Conservation (phyloP, 2,113 vertebrate species). For the Meriones unguiculatus region DNA sequence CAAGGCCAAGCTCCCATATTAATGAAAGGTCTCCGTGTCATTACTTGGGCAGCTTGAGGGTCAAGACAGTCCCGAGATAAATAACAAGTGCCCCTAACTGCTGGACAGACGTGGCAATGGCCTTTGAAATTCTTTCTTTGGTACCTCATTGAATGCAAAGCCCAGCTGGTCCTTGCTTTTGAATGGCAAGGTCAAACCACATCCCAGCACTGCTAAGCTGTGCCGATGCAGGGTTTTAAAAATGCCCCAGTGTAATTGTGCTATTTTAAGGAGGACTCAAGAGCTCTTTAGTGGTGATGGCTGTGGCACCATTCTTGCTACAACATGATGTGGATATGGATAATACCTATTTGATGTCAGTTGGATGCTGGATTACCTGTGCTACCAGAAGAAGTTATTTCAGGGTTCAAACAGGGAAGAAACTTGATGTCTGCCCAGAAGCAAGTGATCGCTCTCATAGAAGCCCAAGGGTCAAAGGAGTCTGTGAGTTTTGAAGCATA, state of each 20-base stretch:
- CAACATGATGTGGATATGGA: neutral
- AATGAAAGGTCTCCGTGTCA: too few relatives aligned
- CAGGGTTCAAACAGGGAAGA: neutral
- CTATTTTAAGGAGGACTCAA: neutral
- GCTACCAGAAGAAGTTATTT: neutral
- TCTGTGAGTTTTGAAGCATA: neutral
- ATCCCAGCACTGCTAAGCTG: neutral
- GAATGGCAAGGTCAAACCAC: neutral
- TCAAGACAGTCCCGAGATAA: too few relatives aligned
- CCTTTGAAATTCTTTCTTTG: neutral
- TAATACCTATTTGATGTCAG: neutral
- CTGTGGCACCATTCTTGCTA: neutral
- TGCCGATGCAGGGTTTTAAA: neutral
- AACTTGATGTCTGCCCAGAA: neutral
- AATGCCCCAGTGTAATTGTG: neutral
- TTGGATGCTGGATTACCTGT: neutral
- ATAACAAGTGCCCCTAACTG: neutral
- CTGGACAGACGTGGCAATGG: neutral
- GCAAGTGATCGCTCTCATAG: neutral
- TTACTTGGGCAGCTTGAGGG: too few relatives aligned
- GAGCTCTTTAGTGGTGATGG: neutral
- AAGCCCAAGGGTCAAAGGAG: neutral
- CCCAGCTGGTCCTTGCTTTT: neutral
- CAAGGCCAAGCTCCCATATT: too few relatives aligned
- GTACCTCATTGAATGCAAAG: neutral